Conservation (phyloP, 2,888 invertebrate species). For the Scaptomyza cyrtandrae region DNA sequence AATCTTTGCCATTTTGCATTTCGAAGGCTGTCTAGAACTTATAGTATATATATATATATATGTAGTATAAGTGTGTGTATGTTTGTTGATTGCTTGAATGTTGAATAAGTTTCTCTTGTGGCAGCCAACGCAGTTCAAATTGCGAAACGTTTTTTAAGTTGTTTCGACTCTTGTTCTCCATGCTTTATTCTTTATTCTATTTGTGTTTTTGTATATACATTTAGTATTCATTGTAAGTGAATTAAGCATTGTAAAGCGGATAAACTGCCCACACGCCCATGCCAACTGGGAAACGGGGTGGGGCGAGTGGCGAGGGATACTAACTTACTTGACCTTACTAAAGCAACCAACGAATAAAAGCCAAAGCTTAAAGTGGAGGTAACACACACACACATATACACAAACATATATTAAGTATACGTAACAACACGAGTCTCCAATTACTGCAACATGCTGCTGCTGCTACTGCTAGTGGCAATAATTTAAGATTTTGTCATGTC, state of each 20-base stretch:
- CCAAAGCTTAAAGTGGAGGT: slow-evolving; percentile 35
- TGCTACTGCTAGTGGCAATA: slow-evolving; percentile 32
- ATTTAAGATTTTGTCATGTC: slow-evolving; percentile 56
- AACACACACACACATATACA: slow-evolving; percentile 11
- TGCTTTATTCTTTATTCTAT: slow-evolving; percentile 34
- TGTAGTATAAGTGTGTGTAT: no score
- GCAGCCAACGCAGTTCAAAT: slow-evolving; percentile 52
- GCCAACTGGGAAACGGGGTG: slow-evolving; percentile 33
- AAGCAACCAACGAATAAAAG: slow-evolving; percentile 35
- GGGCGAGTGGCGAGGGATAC: slow-evolving; percentile 31
- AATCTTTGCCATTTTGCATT: slow-evolving; percentile 22
- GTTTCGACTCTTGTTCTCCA: slow-evolving; percentile 15
- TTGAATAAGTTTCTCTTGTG: slow-evolving; percentile 17
- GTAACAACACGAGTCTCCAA: slow-evolving; percentile 51
- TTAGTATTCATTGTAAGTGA: slow-evolving; percentile 51
- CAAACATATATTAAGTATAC: slow-evolving; percentile 15
- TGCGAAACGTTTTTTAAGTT: slow-evolving; percentile 55
- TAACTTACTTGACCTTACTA: slow-evolving; percentile 63
- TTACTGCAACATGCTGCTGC: slow-evolving; percentile 63
- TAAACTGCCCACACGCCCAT: slow-evolving; percentile 64
- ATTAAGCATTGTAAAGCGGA: slow-evolving; percentile 75
- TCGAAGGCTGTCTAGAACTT: slow-evolving; percentile 35
- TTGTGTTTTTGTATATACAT: background rate
- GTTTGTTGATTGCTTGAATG: slow-evolving; percentile 1
- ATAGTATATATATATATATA: background rate